Percentiles rank a stretch among this genome's conserved stretches.
Conservation (phyloP, 2,888 invertebrate genomes). For the Diabrotica balteata region DNA sequence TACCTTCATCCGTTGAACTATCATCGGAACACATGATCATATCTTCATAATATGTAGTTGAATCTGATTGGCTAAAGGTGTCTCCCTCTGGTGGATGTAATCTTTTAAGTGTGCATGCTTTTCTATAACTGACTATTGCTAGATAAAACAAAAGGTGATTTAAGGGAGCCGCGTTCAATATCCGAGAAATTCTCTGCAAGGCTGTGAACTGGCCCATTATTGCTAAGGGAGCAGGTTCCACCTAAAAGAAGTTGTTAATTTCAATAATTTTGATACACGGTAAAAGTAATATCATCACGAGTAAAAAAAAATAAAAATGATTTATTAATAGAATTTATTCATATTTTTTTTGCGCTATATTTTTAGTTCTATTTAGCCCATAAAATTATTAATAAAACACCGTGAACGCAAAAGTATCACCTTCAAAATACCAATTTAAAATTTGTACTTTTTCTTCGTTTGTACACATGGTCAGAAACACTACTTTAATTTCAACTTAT, state of each 20-base stretch:
- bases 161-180: constrained; percentile 75
- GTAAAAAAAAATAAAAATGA: too few species aligned
- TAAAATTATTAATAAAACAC: too few species aligned
- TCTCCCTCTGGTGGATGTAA: constrained; percentile 86
- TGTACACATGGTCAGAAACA: too few species aligned
- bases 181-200: constrained; percentile 73
- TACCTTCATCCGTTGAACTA: constrained; percentile 87
- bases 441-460: too few species aligned
- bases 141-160: constrained; percentile 87
- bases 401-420: too few species aligned
- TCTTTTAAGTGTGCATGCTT: constrained; percentile 85
- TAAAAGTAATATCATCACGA: too few species aligned
- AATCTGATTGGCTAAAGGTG: constrained; percentile 86
- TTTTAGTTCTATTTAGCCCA: too few species aligned
- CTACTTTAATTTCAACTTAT: too few species aligned
- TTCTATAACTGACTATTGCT: constrained; percentile 89
- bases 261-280: too few species aligned
- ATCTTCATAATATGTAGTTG: constrained; percentile 96
- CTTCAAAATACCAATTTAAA: too few species aligned
- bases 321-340: too few species aligned
- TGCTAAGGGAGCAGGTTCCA: constrained; percentile 69
- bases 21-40: constrained; percentile 91
- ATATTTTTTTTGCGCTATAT: too few species aligned
- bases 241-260: constrained; percentile 43
- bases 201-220: constrained; percentile 72